Evolutionary conservation across 2,797 vertebrate species (phyloP).

Genomic region (Antennarius maculatus): DNA sequence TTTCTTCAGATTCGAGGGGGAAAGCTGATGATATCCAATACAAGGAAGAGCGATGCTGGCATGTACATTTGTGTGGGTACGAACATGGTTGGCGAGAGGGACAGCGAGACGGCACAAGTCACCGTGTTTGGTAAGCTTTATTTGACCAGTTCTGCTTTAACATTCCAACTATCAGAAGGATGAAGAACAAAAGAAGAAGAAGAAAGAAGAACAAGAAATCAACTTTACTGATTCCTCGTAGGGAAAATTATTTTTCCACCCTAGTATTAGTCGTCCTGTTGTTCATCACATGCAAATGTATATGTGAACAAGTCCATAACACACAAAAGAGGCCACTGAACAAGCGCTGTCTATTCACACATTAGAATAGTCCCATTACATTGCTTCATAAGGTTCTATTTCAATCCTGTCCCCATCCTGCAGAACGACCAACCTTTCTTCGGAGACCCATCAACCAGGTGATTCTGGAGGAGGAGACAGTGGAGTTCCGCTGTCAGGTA

Average conservation of each 20-base stretch:
- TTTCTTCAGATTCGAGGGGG: constrained; percentile 91
- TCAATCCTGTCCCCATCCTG: constrained; percentile 3
- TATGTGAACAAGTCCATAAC: too few relatives aligned
- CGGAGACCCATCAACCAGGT: constrained; percentile 97
- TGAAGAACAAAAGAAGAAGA: background rate
- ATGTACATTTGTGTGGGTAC: constrained; percentile 98
- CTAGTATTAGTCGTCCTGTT: too few relatives aligned
- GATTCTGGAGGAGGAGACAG: constrained; percentile 92
- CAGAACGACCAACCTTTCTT: constrained; percentile 95
- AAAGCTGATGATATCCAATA: constrained; percentile 98
- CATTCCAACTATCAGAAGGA: too few relatives aligned
- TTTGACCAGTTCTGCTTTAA: background rate
- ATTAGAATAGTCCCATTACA: background rate
- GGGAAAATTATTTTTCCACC: too few relatives aligned
- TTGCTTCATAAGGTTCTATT: background rate
- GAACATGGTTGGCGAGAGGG: constrained; percentile 98
- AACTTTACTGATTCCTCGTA: background rate
- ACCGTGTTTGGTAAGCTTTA: constrained; percentile 92
- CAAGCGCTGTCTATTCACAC: background rate
- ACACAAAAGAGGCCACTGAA: background rate
- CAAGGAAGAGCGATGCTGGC: constrained; percentile 93
- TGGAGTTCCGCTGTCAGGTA: constrained; percentile 97
- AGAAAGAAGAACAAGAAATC: background rate
- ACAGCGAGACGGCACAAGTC: constrained; percentile 96
- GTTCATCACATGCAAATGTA: too few relatives aligned